phyloP scores from a whole-genome alignment of 1,140 invertebrate species.

The Archivesica marissinica region DNA sequence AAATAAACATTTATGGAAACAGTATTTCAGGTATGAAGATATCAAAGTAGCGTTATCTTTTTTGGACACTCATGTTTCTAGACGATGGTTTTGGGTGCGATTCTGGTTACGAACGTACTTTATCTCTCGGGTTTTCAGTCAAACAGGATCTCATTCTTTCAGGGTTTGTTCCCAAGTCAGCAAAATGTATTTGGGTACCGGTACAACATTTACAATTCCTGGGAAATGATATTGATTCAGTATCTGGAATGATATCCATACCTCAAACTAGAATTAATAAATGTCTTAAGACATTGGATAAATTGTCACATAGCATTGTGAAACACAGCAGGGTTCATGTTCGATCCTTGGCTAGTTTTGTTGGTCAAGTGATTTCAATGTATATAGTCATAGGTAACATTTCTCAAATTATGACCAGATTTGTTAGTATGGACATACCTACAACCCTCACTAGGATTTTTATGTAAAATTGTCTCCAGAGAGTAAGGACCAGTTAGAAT shows the following conservation, averaged over 20 bases:
- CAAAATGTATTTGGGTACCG: neutral
- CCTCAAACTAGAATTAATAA: no score
- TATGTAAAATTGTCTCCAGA: constrained; percentile 7
- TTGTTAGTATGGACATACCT: no score
- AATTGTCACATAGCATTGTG: no score
- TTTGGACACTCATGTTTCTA: neutral
- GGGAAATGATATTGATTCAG: neutral
- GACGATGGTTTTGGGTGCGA: constrained; percentile 8
- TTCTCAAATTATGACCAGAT: no score
- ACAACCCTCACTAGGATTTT: no score
- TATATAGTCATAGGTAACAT: no score
- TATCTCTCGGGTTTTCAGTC: neutral
- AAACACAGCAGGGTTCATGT: no score
- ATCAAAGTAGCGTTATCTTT: constrained; percentile 4
- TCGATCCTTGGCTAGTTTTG: constrained; percentile 17
- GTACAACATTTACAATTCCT: constrained; percentile 20
- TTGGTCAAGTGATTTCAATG: constrained; percentile 19
- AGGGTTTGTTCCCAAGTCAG: constrained; percentile 29
- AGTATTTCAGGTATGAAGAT: neutral
- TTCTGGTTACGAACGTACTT: neutral
- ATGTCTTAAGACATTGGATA: no score
- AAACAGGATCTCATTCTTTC: neutral
- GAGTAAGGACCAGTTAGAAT: constrained; percentile 13
- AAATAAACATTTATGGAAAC: neutral
- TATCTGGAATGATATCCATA: neutral